Evolutionary conservation across 2,113 vertebrate genomes (phyloP), one percentile per base, ranked within the genome.

Genomic region (Aleadryas rufinucha): DNA sequence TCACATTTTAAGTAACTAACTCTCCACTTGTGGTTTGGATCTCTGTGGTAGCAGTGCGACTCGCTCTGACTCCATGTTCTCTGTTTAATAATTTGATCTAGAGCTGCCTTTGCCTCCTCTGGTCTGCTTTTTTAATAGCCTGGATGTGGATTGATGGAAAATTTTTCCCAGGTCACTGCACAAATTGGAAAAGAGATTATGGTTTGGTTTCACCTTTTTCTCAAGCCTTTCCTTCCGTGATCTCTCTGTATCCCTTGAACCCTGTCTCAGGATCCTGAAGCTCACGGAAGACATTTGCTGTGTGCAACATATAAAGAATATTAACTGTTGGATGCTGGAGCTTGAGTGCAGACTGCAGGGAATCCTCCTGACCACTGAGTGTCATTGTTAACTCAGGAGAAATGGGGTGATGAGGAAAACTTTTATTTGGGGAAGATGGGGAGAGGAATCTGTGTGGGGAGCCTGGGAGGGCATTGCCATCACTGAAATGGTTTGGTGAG

Each of bases 341-440:
- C 39, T 2, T 1, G 47, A 81, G 18, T 45, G 44, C 3, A 84
- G 91, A 89, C 87, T 95, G 95, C 91, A 97, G 89, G 87, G 84
- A 96, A 96, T 96, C 89, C 92, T 95, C 93, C 93, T 94, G 93
- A 76, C 95, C 95, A 96, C 96, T 95, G 89, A 96, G 95, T 97
- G 96, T 96, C 94, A 96, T 96, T 89, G 91, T 96, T 95, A 95
- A 96, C 96, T 90, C 89, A 94, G 89, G 69, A 95, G 95, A 95
- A 94, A 74, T 89, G 91, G 91, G 72, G 86, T 8, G 60, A 71
- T 21, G 72, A 84, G 31, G 19, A 74, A 44, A 60, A 44, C 1
- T 27, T 66, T 27, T 41, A 23, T 45, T 0, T 80, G 88, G 56
- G 82, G 68, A 68, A 57, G 27, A 39, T 56, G 71, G 74, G 41